Evolutionary conservation across 2,888 invertebrate species (phyloP).

Genomic region (Operophtera brumata): DNA sequence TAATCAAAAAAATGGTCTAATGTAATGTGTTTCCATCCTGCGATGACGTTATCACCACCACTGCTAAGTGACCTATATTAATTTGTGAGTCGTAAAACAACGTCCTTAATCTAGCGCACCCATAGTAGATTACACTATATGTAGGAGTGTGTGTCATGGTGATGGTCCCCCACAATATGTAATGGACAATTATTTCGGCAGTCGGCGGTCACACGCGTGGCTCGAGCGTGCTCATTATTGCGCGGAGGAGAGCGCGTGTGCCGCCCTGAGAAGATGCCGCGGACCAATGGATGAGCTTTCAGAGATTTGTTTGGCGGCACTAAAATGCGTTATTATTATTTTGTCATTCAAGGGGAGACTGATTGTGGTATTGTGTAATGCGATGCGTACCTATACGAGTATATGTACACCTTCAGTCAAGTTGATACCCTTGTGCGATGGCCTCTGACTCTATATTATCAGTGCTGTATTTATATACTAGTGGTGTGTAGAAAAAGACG

Average conservation of each 20-base stretch:
- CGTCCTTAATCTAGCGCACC: slow-evolving; percentile 10
- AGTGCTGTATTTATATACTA: too few relatives aligned
- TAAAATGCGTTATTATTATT: background rate
- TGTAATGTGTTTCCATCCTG: background rate
- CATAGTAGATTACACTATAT: slow-evolving; percentile 6
- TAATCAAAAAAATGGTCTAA: too few relatives aligned
- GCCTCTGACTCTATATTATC: too few relatives aligned
- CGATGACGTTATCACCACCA: slow-evolving; percentile 25
- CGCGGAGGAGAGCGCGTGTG: slow-evolving; percentile 57
- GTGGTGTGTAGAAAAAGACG: too few relatives aligned
- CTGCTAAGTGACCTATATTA: slow-evolving; percentile 45
- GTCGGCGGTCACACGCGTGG: slow-evolving; percentile 76
- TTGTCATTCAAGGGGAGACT: too few relatives aligned
- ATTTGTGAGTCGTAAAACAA: slow-evolving; percentile 21
- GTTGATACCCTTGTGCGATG: too few relatives aligned
- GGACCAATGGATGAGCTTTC: slow-evolving; percentile 32
- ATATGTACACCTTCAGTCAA: too few relatives aligned
- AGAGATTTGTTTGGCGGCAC: slow-evolving; percentile 22
- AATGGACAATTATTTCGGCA: slow-evolving; percentile 80
- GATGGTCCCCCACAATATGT: slow-evolving; percentile 39
- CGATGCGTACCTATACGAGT: too few relatives aligned
- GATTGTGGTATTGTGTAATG: too few relatives aligned
- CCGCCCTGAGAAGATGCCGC: slow-evolving; percentile 32
- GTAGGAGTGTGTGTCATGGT: slow-evolving; percentile 1
- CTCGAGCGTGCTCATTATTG: slow-evolving; percentile 67